phyloP scores from a whole-genome alignment of 2,797 vertebrate genomes.

The Tarsius wallacei region DNA sequence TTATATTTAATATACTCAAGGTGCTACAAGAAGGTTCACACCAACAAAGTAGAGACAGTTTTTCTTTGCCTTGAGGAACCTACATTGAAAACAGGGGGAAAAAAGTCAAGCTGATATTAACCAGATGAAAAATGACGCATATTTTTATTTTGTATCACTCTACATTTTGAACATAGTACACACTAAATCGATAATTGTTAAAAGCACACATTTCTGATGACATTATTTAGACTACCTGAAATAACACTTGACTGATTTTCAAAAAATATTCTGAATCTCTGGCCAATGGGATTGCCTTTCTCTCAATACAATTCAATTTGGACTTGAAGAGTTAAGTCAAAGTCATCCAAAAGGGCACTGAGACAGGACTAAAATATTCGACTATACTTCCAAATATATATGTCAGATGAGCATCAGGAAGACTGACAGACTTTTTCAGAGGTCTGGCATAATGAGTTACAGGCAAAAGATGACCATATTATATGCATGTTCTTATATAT shows the following conservation, averaged over 20 bases:
- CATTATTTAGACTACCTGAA: neutral
- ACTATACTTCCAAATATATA: neutral
- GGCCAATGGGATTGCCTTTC: neutral
- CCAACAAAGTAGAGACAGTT: neutral
- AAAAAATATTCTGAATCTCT: conserved; percentile 28
- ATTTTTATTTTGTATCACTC: conserved; percentile 36
- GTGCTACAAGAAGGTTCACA: conserved; percentile 29
- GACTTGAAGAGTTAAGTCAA: neutral
- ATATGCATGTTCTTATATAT: neutral
- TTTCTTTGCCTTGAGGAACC: conserved; percentile 68
- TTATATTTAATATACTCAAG: conserved; percentile 67
- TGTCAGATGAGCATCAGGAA: neutral
- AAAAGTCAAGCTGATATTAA: conserved; percentile 46
- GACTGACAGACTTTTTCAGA: conserved; percentile 2
- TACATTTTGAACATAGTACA: neutral
- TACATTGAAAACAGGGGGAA: conserved; percentile 53
- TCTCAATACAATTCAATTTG: conserved; percentile 1
- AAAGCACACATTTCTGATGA: neutral
- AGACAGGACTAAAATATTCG: neutral
- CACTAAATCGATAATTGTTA: neutral
- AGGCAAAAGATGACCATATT: neutral
- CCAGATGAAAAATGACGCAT: conserved; percentile 48
- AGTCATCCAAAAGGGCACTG: neutral
- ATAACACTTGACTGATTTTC: neutral
- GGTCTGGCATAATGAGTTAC: neutral